phyloP scores from a whole-genome alignment of 2,113 vertebrate species.

The Zeus faber region DNA sequence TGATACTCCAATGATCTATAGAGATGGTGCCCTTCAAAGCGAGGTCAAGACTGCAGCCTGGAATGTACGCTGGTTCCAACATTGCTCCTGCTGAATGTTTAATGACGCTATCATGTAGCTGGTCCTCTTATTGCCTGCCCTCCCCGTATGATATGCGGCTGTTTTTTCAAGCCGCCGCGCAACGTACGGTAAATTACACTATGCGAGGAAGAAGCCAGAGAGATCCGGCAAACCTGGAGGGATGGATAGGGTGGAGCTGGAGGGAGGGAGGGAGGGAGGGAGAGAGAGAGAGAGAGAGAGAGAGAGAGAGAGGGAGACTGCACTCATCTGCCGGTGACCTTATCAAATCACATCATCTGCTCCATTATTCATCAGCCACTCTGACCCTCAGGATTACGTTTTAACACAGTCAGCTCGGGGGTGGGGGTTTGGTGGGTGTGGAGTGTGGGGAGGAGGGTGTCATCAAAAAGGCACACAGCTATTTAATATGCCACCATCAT shows the following conservation, averaged over 20 bases:
- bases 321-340: too few relatives aligned
- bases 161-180: conserved; percentile 14
- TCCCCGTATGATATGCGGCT: conserved; percentile 42
- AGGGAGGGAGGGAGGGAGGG: not conserved
- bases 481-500: too few relatives aligned
- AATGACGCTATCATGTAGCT: conserved; percentile 52
- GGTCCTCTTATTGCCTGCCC: conserved; percentile 18
- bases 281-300: conserved; percentile 19
- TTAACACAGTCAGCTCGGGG: conserved; percentile 63
- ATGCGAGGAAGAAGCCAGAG: conserved; percentile 13
- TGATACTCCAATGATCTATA: conserved; percentile 22
- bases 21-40: conserved; percentile 51
- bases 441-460: too few relatives aligned
- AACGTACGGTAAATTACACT: conserved; percentile 52
- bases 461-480: too few relatives aligned
- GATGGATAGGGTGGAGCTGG: not conserved
- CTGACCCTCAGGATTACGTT: conserved; percentile 60
- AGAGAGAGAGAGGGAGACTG: not conserved
- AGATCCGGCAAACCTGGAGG: not conserved
- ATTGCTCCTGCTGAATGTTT: conserved; percentile 59
- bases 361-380: conserved; percentile 61
- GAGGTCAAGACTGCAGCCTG: conserved; percentile 44
- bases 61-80: conserved; percentile 34
- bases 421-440: too few relatives aligned
- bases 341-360: conserved; percentile 63